These are phyloP conservation scores for Scaptomyza flava DNA, from an alignment of 2,888 invertebrate species.

Conservation along the genomic window DNA sequence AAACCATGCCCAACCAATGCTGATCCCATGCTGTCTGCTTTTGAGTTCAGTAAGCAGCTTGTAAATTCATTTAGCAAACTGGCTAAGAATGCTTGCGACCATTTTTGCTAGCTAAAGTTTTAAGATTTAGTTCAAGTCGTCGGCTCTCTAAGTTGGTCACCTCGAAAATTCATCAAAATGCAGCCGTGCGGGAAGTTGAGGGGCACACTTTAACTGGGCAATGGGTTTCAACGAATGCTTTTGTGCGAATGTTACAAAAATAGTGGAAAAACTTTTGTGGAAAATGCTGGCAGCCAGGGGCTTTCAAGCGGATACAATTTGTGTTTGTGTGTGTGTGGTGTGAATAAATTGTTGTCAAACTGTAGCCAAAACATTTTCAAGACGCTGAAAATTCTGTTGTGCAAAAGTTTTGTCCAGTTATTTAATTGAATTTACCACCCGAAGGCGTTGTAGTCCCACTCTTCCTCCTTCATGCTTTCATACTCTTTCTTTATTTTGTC, in stretches of 20 bases:
- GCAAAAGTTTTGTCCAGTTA: conserved; percentile 72
- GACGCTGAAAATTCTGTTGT: conserved; percentile 64
- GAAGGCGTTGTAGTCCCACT: conserved; percentile 58
- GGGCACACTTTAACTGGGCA: conserved; percentile 31
- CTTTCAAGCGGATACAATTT: conserved; percentile 8
- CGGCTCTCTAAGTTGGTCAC: conserved; percentile 29
- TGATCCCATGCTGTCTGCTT: background rate
- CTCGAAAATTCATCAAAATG: conserved; percentile 70
- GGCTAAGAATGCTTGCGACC: conserved; percentile 62
- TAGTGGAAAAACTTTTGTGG: conserved; percentile 54
- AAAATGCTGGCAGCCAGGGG: conserved; percentile 31
- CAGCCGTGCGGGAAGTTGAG: background rate
- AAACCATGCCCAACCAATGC: background rate
- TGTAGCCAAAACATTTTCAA: conserved; percentile 72
- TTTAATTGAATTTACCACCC: conserved; percentile 78
- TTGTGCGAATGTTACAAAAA: conserved; percentile 49
- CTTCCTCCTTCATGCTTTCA: background rate
- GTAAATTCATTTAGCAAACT: conserved; percentile 70
- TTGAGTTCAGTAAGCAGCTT: conserved; percentile 54
- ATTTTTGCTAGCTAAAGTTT: conserved; percentile 51
- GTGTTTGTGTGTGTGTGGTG: conserved; percentile 28
- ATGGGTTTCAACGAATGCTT: conserved; percentile 31
- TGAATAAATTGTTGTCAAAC: conserved; percentile 76
- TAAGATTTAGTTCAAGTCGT: conserved; percentile 54
- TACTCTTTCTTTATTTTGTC: background rate